Conservation (phyloP, 2,888 invertebrate genomes). For the Callimorpha dominula region DNA sequence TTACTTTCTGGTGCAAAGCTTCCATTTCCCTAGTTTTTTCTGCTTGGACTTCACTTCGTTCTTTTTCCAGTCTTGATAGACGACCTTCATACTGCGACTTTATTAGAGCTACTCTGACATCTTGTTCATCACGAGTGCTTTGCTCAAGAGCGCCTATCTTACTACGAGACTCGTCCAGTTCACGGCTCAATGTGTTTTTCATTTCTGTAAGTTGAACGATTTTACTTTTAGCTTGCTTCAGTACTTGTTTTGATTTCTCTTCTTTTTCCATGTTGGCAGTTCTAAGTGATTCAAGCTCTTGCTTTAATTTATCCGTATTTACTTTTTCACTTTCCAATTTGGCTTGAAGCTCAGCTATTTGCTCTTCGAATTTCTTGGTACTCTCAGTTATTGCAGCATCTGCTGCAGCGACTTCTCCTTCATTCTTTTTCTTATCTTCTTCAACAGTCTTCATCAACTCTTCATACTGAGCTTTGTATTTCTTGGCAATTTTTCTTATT, state of each 20-base stretch:
- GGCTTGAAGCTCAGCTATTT: conserved; percentile 74
- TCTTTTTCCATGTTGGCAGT: conserved; percentile 87
- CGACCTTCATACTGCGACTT: conserved; percentile 91
- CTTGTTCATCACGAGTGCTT: conserved; percentile 85
- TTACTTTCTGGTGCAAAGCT: conserved; percentile 89
- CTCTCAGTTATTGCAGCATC: conserved; percentile 77
- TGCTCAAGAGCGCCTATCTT: conserved; percentile 84
- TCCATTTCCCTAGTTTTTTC: conserved; percentile 90
- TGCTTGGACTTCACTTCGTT: conserved; percentile 88
- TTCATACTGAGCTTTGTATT: conserved; percentile 95
- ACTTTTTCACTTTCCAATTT: conserved; percentile 81
- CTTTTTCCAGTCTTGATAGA: conserved; percentile 90
- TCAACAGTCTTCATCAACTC: conserved; percentile 90
- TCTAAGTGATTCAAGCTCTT: conserved; percentile 88
- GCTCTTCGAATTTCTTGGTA: conserved; percentile 85
- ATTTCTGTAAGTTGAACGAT: conserved; percentile 91
- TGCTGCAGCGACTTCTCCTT: conserved; percentile 84
- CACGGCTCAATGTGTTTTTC: conserved; percentile 88
- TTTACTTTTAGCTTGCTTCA: conserved; percentile 91
- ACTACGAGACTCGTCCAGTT: conserved; percentile 84
- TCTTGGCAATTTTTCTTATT: conserved; percentile 96
- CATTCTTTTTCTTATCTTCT: conserved; percentile 87
- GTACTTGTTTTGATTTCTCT: conserved; percentile 88
- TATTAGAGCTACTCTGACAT: conserved; percentile 86
- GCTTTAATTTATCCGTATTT: conserved; percentile 89